These are phyloP conservation scores for pig (Sus scrofa) DNA, from an alignment of 2,113 vertebrate genomes.

Conservation along the genomic window T2T-Sscrofa CM000812.6:233171501-233172000, in stretches of 20 bases:
- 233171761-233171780: not conserved
- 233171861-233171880: not conserved
- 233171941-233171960: not conserved
- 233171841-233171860: slow-evolving; percentile 16
- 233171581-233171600: slow-evolving; percentile 31
- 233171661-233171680: not conserved
- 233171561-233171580: not conserved
- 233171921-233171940: not conserved
- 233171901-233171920: not conserved
- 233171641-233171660: not conserved
- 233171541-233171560: not conserved
- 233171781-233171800: not conserved
- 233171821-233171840: not conserved
- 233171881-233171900: not conserved
- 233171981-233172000: not conserved
- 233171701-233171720: slow-evolving; percentile 15
- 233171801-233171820: not conserved
- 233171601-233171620: slow-evolving; percentile 49
- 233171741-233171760: slow-evolving; percentile 22
- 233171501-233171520: slow-evolving; percentile 60
- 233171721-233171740: slow-evolving; percentile 38
- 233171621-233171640: not conserved
- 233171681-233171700: not conserved
- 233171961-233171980: slow-evolving; percentile 22
- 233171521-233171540: slow-evolving; percentile 56